Evolutionary conservation across 1,140 invertebrate species (phyloP), one percentile per base, ranked within the genome.

Genomic region (Trigoniulus corallinus): DNA sequence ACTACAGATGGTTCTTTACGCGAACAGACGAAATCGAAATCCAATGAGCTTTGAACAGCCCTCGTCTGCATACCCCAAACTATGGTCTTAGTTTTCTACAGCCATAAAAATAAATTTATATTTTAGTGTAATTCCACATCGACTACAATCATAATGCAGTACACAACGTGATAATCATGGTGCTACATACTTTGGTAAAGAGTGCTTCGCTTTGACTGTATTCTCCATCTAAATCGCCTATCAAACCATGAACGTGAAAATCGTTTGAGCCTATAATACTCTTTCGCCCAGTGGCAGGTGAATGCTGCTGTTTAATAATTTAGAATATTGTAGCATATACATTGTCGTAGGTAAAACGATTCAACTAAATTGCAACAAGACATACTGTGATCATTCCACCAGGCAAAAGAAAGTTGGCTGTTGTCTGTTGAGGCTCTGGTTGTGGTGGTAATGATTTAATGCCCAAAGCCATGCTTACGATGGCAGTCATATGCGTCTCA

Each of bases 41-140:
- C 96, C 43, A 99, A 65, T 93, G 98, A 98, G 53, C 79, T 75
- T 63, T 97, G 94, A 25, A 98, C 92, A n/a, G 94, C 95, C 53
- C 92, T 72, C 13, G 84, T 87, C 71, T 99, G 96, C 89, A 98
- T 97, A 41, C 96, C 96, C 94, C 94, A 99, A 24, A 99, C 82
- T 59, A 99, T 96, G 7, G 92, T 79, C 67, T 88, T 89, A 0
- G 94, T 98, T 52, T 76, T 74, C 46, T 77, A 40, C 26, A 12
- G n/a, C n/a, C n/a, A n/a, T n/a, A 10, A 43, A 10, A 10, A 37
- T 10, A n/a, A 37, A 37, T 10, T 10, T 37, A 37, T 10, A n/a
- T 37, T 37, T 10, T n/a, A 10, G 7, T 37, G 34, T n/a, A 37
- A 10, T 37, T 37, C 7, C n/a, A 37, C n/a, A 37, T 37, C 7